A percentile compares a stretch with the other conserved stretches of the same genome.
These are phyloP conservation scores for Heloderma charlesbogerti DNA, from an alignment of 2,113 vertebrate genomes.

Conservation along the genomic window DNA sequence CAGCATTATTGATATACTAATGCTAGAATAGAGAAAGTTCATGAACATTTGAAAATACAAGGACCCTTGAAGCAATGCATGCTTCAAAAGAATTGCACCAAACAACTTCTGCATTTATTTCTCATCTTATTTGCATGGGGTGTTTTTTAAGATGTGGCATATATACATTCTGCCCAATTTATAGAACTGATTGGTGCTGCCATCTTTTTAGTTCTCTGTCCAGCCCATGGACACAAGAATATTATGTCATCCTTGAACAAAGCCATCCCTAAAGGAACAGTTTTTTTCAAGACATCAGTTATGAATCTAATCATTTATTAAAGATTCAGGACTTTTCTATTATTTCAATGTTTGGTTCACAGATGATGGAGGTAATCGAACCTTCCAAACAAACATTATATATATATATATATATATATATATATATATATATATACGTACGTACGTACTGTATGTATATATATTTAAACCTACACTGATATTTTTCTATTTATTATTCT, in stretches of 20 bases:
- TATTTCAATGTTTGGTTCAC: neutral
- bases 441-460: too few species aligned
- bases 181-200: neutral
- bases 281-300: neutral
- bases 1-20: neutral
- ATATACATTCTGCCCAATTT: neutral
- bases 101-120: conserved; percentile 25
- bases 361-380: neutral
- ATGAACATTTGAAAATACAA: neutral
- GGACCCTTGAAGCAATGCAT: neutral
- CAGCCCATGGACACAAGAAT: neutral
- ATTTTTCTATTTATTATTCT: neutral
- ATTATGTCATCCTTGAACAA: conserved; percentile 24
- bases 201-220: neutral
- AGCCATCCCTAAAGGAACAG: neutral
- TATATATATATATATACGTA: too few species aligned
- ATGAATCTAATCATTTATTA: conserved; percentile 17
- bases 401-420: too few species aligned
- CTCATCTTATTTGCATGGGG: neutral
- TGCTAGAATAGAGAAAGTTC: conserved; percentile 38
- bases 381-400: neutral
- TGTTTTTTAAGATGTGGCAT: neutral
- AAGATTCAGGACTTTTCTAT: neutral
- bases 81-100: conserved; percentile 27
- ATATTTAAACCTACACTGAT: too few species aligned